These are phyloP conservation scores for Glaucomys volans DNA, from an alignment of 2,113 vertebrate genomes.

Conservation along the genomic window DNA sequence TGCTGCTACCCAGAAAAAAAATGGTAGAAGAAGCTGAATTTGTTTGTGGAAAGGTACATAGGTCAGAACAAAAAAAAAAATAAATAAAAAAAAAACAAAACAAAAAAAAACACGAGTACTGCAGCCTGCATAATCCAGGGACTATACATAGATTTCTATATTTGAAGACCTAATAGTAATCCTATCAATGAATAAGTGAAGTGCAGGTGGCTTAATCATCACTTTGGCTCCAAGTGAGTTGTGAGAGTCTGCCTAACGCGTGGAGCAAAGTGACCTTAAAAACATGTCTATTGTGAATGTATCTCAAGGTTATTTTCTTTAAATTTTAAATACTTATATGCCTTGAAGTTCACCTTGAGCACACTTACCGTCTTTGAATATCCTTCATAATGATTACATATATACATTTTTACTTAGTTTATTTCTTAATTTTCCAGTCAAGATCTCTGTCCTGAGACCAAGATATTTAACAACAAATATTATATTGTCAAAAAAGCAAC, in stretches of 20 bases:
- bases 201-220: not conserved
- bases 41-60: rapidly evolving
- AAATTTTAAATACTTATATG: too few relatives aligned
- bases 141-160: not conserved
- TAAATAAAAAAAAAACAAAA: too few relatives aligned
- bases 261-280: not conserved
- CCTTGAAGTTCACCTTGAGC: too few relatives aligned
- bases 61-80: not conserved
- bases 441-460: too few relatives aligned
- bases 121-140: not conserved
- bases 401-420: too few relatives aligned
- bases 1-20: not conserved
- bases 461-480: too few relatives aligned
- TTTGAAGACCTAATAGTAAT: not conserved
- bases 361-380: too few relatives aligned
- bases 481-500: too few relatives aligned
- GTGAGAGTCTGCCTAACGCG: not conserved
- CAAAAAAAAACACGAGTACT: not conserved
- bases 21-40: not conserved
- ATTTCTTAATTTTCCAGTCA: too few relatives aligned
- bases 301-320: too few relatives aligned
- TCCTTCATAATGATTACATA: too few relatives aligned
- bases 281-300: not conserved
- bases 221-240: not conserved
- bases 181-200: not conserved